These are phyloP conservation scores for Elgaria multicarinata DNA, from an alignment of 2,113 vertebrate species.

Conservation along the genomic window DNA sequence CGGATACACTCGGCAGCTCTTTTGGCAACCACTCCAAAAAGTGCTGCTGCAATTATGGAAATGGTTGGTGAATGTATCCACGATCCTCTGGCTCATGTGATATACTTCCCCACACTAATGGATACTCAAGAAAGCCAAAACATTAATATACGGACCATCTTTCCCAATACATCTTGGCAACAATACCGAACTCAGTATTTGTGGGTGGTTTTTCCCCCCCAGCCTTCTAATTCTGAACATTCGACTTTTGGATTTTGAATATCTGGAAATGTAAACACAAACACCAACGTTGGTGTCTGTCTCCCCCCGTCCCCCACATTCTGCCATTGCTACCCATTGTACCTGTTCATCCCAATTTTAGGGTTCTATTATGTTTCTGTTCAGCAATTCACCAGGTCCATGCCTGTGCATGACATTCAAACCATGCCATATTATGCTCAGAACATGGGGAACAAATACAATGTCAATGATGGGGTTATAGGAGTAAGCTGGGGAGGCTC, in stretches of 20 bases:
- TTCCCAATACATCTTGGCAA: not conserved
- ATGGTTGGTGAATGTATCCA: no score
- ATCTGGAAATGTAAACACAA: not conserved
- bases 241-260: not conserved
- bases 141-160: not conserved
- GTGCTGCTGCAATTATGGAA: not conserved
- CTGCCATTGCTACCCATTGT: not conserved
- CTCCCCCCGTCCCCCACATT: no score
- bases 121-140: not conserved
- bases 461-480: not conserved
- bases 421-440: not conserved
- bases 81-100: no score
- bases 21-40: not conserved
- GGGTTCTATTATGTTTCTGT: no score
- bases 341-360: not conserved
- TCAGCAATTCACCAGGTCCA: not conserved
- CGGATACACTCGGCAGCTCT: not conserved
- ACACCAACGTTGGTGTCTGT: not conserved
- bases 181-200: not conserved
- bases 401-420: not conserved
- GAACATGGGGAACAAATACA: not conserved
- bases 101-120: not conserved
- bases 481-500: not conserved
- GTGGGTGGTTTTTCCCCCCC: not conserved
- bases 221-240: not conserved